phyloP scores from a whole-genome alignment of 2,888 invertebrate genomes.

The Drosophila pseudotalamancana region DNA sequence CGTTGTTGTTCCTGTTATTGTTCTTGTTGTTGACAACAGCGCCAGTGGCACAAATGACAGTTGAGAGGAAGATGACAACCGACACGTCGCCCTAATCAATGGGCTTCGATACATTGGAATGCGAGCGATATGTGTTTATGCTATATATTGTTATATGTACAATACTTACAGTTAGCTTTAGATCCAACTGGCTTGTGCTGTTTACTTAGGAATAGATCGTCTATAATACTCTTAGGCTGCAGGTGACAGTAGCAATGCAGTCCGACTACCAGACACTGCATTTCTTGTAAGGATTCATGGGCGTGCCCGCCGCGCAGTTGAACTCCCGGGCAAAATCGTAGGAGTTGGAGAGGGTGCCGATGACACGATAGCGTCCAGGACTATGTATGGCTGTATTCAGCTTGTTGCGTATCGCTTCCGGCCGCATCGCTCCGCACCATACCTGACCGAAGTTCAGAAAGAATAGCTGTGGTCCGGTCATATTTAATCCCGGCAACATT shows the following conservation, averaged over 20 bases:
- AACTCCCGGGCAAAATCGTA: conserved; percentile 90
- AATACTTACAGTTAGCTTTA: conserved; percentile 44
- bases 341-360: conserved; percentile 91
- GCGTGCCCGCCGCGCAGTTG: conserved; percentile 88
- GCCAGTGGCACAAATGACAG: conserved; percentile 1
- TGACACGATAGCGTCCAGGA: conserved; percentile 92
- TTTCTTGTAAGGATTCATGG: conserved; percentile 92
- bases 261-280: conserved; percentile 89
- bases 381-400: conserved; percentile 93
- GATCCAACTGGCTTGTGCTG: conserved; percentile 37
- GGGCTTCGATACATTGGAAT: conserved; percentile 9
- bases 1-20: conserved; percentile 14
- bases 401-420: conserved; percentile 91
- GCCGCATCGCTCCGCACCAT: conserved; percentile 93
- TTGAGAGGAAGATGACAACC: not conserved
- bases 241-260: not conserved
- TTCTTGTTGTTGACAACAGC: conserved; percentile 39
- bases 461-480: conserved; percentile 93
- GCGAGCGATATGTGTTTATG: not conserved
- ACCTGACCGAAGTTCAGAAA: conserved; percentile 96
- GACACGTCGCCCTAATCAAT: conserved; percentile 35
- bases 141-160: too few relatives aligned
- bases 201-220: conserved; percentile 29
- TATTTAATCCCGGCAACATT: conserved; percentile 89
- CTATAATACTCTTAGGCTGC: conserved; percentile 60